Evolutionary conservation across 2,797 vertebrate species (phyloP), one percentile per base, ranked within the genome.

Genomic region (Argentina silus): DNA sequence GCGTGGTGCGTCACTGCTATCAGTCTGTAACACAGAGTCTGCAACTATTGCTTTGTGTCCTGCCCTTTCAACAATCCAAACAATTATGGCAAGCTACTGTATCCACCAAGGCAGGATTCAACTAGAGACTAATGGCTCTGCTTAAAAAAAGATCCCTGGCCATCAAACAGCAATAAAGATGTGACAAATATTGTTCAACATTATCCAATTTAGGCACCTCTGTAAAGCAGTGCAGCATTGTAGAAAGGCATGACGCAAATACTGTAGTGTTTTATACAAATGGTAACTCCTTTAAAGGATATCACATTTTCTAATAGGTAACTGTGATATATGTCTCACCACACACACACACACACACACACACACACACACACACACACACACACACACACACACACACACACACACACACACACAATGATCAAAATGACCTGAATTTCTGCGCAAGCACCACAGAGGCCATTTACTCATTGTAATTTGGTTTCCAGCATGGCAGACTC

Each of bases 381-480:
- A 60, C 59, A 36, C 11, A 36, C 23, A 60, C 62, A 70, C 78
- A 76, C 81, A 76, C 69, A 65, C 4, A 60, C 65, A 82, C 76
- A 86, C 85, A 76, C 69, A 85, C 73, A 84, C 48, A 71, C 53
- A 78, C 69, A 73, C 73, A 81, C 85, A 83, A 77, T 79, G 78
- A 89, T 87, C 69, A 79, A 76, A 85, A 83, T 82, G 83, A 88
- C 89, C 86, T 83, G 78, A 85, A 88, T 90, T 89, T 85, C 85
- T 82, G 76, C 60, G 68, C 80, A 62, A 78, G 78, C 79, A 81
- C 73, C 83, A 76, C 42, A 45, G 83, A 86, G 81, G 79, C 85
- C 86, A 90, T 90, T 93, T 92, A 87, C 87, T 91, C 85, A 82
- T 72, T 84, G 86, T 90, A 91, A 93, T 93, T 92, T 90, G 82